Conservation (phyloP, 2,888 invertebrate genomes). For the Liopterus haemorrhoidalis region DNA sequence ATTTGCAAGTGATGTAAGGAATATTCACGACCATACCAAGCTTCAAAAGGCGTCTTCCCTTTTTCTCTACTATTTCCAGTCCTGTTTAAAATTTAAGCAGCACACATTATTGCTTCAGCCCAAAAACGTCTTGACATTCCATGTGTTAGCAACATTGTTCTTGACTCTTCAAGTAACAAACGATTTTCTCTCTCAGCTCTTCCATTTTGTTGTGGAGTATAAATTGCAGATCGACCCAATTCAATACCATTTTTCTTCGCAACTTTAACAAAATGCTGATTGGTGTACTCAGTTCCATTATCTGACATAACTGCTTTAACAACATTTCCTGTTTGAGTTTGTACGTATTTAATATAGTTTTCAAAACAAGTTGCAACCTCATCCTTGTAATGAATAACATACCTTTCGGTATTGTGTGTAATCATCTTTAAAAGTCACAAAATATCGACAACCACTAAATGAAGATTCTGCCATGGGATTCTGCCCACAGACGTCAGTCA, state of each 20-base stretch:
- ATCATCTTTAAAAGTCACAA: constrained; percentile 24
- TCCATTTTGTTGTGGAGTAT: too few species aligned
- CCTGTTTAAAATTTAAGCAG: constrained; percentile 11
- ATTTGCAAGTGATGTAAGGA: too few species aligned
- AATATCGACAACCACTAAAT: constrained; percentile 15
- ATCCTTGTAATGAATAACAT: constrained; percentile 14
- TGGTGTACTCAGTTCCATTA: constrained; percentile 19
- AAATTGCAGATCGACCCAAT: too few species aligned
- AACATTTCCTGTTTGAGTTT: constrained; percentile 16
- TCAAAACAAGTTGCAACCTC: constrained; percentile 20
- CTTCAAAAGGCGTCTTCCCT: too few species aligned
- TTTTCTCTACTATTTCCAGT: too few species aligned
- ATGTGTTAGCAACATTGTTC: constrained; percentile 19
- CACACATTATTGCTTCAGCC: constrained; percentile 20
- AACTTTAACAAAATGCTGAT: constrained; percentile 10
- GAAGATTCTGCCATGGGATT: constrained; percentile 22
- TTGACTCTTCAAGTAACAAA: constrained; percentile 10
- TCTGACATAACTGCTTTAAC: constrained; percentile 20
- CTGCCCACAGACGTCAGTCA: constrained; percentile 25
- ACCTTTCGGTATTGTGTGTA: constrained; percentile 17
- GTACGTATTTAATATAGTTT: constrained; percentile 7
- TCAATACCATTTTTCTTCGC: too few species aligned
- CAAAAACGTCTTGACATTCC: constrained; percentile 19
- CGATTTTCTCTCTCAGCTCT: constrained; percentile 19
- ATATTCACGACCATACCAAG: too few species aligned